Percentiles rank a stretch among this genome's conserved stretches.
Conservation (phyloP, 2,888 invertebrate species). For the Polymixis flavicincta region DNA sequence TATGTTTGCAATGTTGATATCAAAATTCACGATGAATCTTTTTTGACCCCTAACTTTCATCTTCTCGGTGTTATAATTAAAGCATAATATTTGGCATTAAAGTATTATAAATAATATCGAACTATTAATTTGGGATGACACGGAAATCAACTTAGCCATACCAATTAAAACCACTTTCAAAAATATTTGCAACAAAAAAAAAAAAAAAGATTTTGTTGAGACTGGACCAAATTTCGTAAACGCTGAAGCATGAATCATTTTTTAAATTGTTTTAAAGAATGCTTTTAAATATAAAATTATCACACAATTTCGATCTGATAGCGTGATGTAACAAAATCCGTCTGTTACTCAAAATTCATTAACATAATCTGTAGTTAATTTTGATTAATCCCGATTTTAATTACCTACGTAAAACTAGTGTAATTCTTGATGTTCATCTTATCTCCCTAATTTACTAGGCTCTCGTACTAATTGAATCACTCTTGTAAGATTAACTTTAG, state of each 20-base stretch:
- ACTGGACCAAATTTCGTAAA: constrained; percentile 48
- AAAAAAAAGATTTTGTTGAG: not conserved
- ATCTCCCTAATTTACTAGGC: constrained; percentile 36
- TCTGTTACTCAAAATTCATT: constrained; percentile 41
- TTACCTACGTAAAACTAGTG: constrained; percentile 42
- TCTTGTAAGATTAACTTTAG: constrained; percentile 3
- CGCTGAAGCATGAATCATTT: constrained; percentile 42
- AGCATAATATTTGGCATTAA: not conserved
- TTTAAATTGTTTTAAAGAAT: constrained; percentile 46
- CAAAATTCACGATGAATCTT: not conserved
- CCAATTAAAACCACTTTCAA: constrained; percentile 25
- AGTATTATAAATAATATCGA: not conserved
- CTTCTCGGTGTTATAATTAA: not conserved
- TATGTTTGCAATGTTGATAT: not conserved
- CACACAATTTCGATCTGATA: constrained; percentile 42
- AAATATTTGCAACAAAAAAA: not conserved
- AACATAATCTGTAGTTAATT: constrained; percentile 55
- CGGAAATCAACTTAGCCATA: not conserved
- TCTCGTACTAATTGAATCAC: constrained; percentile 3
- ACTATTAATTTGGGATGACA: not conserved
- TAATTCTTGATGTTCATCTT: constrained; percentile 43
- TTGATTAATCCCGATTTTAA: constrained; percentile 50
- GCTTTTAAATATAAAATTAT: constrained; percentile 39
- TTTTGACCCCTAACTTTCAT: too few species aligned
- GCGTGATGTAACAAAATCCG: constrained; percentile 54